Percentiles rank a stretch among this genome's conserved stretches.
These are phyloP conservation scores for Labeo catla DNA, from an alignment of 2,113 vertebrate genomes.

Conservation along the genomic window DNA sequence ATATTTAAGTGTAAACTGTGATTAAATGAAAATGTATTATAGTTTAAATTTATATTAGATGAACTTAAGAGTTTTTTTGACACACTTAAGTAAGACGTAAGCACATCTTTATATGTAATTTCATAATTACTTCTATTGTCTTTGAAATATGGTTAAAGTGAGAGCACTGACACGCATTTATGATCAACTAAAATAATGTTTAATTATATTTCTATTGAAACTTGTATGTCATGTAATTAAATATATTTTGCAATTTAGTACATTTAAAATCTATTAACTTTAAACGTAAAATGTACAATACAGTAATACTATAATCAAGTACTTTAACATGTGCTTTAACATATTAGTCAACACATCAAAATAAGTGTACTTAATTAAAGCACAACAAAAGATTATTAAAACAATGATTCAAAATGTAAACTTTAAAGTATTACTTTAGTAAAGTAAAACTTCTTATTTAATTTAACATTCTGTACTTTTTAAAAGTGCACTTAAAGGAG, in stretches of 20 bases:
- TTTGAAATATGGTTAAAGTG: neutral
- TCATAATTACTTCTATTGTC: neutral
- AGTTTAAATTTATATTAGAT: neutral
- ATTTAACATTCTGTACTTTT: no score
- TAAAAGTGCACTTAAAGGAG: no score
- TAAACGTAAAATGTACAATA: neutral
- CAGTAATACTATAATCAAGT: neutral
- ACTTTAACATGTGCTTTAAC: neutral
- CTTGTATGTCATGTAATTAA: neutral
- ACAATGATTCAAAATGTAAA: no score
- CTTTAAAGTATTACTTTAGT: no score
- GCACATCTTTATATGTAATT: neutral
- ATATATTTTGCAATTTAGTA: neutral
- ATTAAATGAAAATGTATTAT: neutral
- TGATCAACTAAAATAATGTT: neutral
- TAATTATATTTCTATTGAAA: neutral
- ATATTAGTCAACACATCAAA: no score
- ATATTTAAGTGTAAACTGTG: no score
- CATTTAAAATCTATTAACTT: neutral
- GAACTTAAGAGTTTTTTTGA: neutral
- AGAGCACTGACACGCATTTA: no score
- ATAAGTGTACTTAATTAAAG: no score
- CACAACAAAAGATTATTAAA: no score
- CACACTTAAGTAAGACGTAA: neutral
- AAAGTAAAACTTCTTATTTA: no score